Conservation (phyloP, 2,113 vertebrate genomes). For the Maccullochella peelii region DNA sequence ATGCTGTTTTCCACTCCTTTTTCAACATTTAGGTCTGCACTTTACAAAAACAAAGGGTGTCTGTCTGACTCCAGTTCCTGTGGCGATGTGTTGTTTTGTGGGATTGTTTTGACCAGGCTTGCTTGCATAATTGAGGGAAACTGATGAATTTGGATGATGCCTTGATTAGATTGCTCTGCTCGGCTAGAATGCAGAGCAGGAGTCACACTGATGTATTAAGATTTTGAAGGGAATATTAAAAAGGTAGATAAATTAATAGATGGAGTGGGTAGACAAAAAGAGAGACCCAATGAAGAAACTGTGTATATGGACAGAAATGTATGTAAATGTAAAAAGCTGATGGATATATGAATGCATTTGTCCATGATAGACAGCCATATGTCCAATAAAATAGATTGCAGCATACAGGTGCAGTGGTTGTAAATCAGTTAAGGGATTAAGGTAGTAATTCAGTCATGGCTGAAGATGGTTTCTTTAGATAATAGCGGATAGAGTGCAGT, state of each 20-base stretch:
- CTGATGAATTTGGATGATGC: conserved; percentile 70
- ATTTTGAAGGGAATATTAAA: conserved; percentile 59
- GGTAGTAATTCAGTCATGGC: conserved; percentile 36
- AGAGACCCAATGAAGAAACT: neutral
- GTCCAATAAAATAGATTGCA: conserved; percentile 45
- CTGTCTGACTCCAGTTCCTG: conserved; percentile 37
- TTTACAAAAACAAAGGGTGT: conserved; percentile 50
- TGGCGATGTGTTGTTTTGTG: conserved; percentile 47
- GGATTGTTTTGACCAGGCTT: conserved; percentile 58
- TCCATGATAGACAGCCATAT: conserved; percentile 25
- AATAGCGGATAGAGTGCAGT: conserved; percentile 21
- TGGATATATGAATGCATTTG: conserved; percentile 36
- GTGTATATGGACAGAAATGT: conserved; percentile 3
- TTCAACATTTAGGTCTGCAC: conserved; percentile 43
- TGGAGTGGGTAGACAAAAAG: conserved; percentile 10
- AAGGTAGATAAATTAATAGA: conserved; percentile 50
- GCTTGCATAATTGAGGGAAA: conserved; percentile 65
- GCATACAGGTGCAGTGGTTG: conserved; percentile 33
- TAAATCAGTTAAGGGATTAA: conserved; percentile 56
- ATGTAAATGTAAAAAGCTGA: conserved; percentile 35
- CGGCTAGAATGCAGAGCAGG: conserved; percentile 54
- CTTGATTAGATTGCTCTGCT: conserved; percentile 66
- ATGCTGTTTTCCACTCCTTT: conserved; percentile 25
- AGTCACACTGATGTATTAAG: conserved; percentile 42
- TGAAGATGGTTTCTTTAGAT: conserved; percentile 44